phyloP scores from a whole-genome alignment of 2,113 vertebrate genomes.

The Pomatostomus ruficeps region DNA sequence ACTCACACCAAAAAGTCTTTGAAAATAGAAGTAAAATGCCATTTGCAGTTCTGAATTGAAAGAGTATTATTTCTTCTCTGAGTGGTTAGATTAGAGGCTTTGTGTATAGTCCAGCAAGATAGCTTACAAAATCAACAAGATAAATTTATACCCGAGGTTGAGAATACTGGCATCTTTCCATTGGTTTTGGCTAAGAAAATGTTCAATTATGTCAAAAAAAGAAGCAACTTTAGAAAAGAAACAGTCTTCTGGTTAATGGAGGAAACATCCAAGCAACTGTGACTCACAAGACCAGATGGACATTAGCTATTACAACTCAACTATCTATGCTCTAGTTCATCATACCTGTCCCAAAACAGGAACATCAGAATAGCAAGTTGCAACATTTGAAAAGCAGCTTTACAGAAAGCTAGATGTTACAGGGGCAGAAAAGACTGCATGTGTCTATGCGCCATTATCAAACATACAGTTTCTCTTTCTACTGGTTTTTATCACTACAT shows the following conservation, averaged over 20 bases:
- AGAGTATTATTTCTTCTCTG: not conserved
- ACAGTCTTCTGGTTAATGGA: not conserved
- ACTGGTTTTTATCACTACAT: not conserved
- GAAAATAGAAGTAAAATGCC: slow-evolving; percentile 54
- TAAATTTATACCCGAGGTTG: slow-evolving; percentile 54
- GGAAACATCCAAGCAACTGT: not conserved
- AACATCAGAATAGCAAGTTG: not conserved
- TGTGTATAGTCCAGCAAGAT: slow-evolving; percentile 21
- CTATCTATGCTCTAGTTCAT: not conserved
- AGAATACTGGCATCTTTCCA: slow-evolving; percentile 2
- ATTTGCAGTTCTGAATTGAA: slow-evolving; percentile 22
- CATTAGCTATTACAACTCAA: not conserved
- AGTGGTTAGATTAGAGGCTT: slow-evolving; percentile 35
- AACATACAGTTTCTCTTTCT: not conserved
- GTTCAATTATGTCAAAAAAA: not conserved
- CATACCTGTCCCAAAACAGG: not conserved
- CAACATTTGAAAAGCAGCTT: not conserved
- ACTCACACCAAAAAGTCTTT: not conserved
- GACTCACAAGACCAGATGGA: not conserved
- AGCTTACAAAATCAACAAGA: slow-evolving; percentile 36
- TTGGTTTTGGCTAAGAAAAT: slow-evolving; percentile 30
- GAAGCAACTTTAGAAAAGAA: not conserved
- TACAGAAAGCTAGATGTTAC: not conserved
- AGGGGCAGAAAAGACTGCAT: not conserved
- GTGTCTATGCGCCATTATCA: not conserved